Evolutionary conservation across 2,113 vertebrate species (phyloP), one percentile per base, ranked within the genome.

Genomic region (Callionymus lyra): DNA sequence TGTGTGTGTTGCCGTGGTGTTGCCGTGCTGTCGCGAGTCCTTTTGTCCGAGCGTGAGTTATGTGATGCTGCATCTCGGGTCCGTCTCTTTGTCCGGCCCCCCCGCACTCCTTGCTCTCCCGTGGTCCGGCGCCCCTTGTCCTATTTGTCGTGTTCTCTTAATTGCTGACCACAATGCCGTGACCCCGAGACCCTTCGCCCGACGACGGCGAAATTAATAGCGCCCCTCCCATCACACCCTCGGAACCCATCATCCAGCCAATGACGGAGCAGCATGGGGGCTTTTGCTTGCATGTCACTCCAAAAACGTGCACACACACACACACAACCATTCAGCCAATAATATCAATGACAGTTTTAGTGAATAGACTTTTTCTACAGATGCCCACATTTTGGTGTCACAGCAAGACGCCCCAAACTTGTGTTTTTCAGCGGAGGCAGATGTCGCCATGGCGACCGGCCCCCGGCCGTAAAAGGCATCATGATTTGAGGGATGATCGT

Each of bases 61-160:
- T 83, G 81, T 76, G 72, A 59, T 68, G 39, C 77, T 66, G 69
- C 68, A 72, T 82, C 80, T 74, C 68, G 66, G 45, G 63, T 64
- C 53, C 57, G 53, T 12, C 59, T 63, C 77, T 82, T 85, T 83
- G 81, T 84, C 60, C 56, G 47, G 38, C 51, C 58, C 57, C 51
- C 58, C 57, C 37, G 64, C 64, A 75, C 68, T 74, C 70, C 53
- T 13, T 70, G 63, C 72, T 68, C 76, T 75, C 78, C 77, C 46
- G 74, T 14, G 31, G 72, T 63, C 65, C 50, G 45, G 68, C 53
- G 57, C 73, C 71, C 70, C 74, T 63, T 16, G 14, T 63, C 65
- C 73, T 75, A 72, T 81, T 84, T 76, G 81, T 75, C 65, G 70
- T 71, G 60, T 80, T 76, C 61, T 64, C 76, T 79, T 81, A 81